Conservation (phyloP, 2,797 vertebrate genomes). For the Cryptoblepharus egeriae region DNA sequence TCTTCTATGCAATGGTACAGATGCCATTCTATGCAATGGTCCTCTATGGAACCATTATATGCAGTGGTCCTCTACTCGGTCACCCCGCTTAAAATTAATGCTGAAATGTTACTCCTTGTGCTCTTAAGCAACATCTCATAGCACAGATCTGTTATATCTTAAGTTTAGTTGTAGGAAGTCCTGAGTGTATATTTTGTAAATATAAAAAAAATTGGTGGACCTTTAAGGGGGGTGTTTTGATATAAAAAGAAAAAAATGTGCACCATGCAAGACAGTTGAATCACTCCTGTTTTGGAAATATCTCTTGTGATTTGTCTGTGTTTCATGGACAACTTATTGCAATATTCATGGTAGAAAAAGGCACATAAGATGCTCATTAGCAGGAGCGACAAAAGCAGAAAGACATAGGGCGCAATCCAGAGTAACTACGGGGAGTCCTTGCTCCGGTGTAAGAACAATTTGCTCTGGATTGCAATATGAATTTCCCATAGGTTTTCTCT, state of each 20-base stretch:
- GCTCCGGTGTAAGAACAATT: no score
- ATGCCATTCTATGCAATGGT: no score
- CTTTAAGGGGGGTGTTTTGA: neutral
- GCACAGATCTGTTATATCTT: neutral
- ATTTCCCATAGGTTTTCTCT: no score
- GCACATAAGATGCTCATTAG: neutral
- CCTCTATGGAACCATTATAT: no score
- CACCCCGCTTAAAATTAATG: no score
- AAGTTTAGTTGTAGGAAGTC: neutral
- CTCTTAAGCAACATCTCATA: neutral
- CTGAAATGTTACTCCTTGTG: conserved; percentile 4
- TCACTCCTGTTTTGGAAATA: neutral
- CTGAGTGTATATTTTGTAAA: neutral
- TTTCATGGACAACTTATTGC: neutral
- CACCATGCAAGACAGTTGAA: neutral
- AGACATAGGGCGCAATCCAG: no score
- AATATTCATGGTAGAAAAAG: conserved; percentile 14
- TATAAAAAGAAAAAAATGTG: neutral
- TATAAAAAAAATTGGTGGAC: neutral
- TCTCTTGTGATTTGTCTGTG: neutral
- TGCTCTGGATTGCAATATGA: no score
- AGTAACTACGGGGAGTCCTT: no score
- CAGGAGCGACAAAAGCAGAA: neutral
- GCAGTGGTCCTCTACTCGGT: no score
- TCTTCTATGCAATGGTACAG: no score